Evolutionary conservation across 2,888 invertebrate species (phyloP).

Genomic region (Ellobium chinense): DNA sequence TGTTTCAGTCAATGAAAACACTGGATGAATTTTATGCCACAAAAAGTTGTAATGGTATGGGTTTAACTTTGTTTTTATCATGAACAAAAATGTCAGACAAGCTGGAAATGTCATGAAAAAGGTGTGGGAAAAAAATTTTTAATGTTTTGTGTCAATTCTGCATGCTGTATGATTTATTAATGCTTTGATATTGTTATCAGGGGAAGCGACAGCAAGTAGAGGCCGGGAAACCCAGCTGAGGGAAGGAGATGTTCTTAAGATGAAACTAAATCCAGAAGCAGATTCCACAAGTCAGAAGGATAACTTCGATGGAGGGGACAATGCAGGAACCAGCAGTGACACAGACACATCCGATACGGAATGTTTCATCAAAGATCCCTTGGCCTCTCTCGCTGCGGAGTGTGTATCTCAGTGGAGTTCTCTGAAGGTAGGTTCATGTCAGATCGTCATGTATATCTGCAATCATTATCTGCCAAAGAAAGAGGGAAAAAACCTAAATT

Average conservation of each 20-base stretch:
- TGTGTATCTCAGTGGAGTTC: conserved; percentile 87
- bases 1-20: no score
- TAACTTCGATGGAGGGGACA: conserved; percentile 26
- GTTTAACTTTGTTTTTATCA: no score
- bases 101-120: no score
- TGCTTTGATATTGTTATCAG: neutral
- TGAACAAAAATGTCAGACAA: no score
- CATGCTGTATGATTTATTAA: no score
- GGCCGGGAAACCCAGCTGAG: neutral
- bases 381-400: conserved; percentile 78
- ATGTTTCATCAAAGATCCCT: conserved; percentile 46
- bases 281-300: conserved; percentile 46
- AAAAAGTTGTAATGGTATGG: no score
- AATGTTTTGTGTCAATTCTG: no score
- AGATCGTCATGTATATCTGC: neutral
- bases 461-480: no score
- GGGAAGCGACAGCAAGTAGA: conserved; percentile 28
- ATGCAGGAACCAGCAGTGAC: conserved; percentile 35
- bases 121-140: no score
- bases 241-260: neutral
- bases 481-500: no score
- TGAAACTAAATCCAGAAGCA: conserved; percentile 13
- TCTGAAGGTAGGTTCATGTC: conserved; percentile 80
- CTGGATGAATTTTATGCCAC: no score
- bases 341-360: conserved; percentile 40